Conservation (phyloP, 2,888 invertebrate genomes). For the Elysia crispata region DNA sequence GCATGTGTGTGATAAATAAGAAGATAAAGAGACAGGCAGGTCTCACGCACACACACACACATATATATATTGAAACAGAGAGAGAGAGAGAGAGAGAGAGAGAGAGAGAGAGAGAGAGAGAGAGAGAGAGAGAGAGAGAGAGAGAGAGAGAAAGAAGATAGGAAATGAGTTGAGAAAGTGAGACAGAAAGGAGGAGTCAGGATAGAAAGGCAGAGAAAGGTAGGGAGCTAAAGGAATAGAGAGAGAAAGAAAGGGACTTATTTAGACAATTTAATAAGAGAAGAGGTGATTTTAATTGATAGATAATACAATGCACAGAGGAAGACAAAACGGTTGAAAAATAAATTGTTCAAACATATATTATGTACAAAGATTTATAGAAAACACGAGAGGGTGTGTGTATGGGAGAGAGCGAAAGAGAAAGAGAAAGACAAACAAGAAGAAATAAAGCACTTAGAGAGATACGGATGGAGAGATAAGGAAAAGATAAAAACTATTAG, state of each 20-base stretch:
- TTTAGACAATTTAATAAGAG: too few relatives aligned
- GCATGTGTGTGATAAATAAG: too few relatives aligned
- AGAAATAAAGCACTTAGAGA: too few relatives aligned
- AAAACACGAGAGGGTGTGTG: too few relatives aligned
- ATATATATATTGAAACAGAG: too few relatives aligned
- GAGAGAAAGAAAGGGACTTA: background rate
- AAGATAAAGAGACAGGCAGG: too few relatives aligned
- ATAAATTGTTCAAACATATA: too few relatives aligned
- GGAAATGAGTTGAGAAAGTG: background rate
- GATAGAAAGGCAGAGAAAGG: background rate
- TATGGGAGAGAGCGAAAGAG: background rate
- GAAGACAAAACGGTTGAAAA: background rate
- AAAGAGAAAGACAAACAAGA: too few relatives aligned
- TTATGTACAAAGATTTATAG: too few relatives aligned
- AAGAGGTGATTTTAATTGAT: background rate
- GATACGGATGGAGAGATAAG: too few relatives aligned
- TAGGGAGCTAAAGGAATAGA: background rate
- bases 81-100: too few relatives aligned
- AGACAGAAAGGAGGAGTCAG: conserved; percentile 7
- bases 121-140: background rate
- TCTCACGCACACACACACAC: too few relatives aligned
- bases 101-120: conserved; percentile 16
- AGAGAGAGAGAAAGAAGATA: background rate
- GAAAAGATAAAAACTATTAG: background rate
- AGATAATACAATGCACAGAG: background rate